Conservation (phyloP, 2,113 vertebrate genomes). For the Carassius auratus region DNA sequence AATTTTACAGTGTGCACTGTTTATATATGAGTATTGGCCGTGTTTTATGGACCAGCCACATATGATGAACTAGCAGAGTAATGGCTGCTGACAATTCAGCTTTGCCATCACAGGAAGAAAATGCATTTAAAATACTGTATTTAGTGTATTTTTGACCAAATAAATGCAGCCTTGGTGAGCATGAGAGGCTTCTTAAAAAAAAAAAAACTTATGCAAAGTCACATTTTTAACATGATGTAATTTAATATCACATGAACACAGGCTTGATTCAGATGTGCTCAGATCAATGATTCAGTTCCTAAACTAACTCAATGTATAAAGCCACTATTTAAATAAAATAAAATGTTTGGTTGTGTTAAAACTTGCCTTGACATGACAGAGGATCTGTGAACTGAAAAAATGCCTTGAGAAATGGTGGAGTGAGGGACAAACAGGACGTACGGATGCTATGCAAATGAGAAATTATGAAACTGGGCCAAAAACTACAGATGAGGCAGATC, state of each 20-base stretch:
- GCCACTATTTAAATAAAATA: background rate
- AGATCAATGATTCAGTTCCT: background rate
- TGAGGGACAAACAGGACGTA: background rate
- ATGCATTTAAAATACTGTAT: background rate
- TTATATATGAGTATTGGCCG: too few species aligned
- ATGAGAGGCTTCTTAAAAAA: background rate
- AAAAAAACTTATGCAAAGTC: too few species aligned
- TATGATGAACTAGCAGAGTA: background rate
- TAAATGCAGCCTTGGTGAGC: background rate
- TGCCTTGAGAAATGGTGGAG: background rate
- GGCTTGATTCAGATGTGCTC: background rate
- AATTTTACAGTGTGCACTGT: too few species aligned
- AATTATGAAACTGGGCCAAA: background rate
- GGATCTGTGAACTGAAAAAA: background rate
- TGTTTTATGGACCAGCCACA: too few species aligned
- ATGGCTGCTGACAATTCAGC: background rate
- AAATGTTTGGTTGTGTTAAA: background rate
- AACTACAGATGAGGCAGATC: background rate
- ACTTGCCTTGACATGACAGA: background rate
- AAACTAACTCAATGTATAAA: background rate
- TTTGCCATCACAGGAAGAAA: background rate
- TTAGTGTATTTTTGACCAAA: background rate
- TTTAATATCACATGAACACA: too few species aligned
- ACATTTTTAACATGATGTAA: background rate
- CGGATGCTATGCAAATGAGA: background rate